Conservation (phyloP, 2,113 vertebrate species). For the Austrofundulus limnaeus region DNA sequence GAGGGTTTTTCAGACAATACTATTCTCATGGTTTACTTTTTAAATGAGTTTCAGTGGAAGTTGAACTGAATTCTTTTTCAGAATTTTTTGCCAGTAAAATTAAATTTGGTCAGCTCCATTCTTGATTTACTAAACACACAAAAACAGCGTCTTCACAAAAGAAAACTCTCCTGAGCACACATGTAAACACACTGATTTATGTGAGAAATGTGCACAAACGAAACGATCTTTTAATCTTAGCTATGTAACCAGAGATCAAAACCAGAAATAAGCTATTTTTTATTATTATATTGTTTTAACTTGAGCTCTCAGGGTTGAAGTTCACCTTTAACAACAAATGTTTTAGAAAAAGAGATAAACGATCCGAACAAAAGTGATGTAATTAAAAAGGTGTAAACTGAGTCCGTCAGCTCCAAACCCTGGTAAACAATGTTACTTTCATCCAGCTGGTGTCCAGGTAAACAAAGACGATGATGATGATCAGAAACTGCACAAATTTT, state of each 20-base stretch:
- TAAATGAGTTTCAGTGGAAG: no score
- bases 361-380: background rate
- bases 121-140: slow-evolving; percentile 12
- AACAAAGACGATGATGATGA: background rate
- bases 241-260: background rate
- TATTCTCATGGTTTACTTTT: no score
- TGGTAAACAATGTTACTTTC: background rate
- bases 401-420: background rate
- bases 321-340: no score
- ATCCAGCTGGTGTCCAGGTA: background rate
- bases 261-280: background rate
- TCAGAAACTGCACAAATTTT: background rate
- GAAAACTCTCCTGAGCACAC: background rate
- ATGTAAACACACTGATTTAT: no score
- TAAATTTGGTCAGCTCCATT: slow-evolving; percentile 8
- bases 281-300: slow-evolving; percentile 26
- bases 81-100: slow-evolving; percentile 23
- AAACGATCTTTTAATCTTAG: background rate
- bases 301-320: no score
- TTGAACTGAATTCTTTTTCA: no score
- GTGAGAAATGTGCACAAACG: no score
- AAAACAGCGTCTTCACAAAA: slow-evolving; percentile 2
- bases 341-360: no score
- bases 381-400: background rate
- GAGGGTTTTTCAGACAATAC: no score